Base-by-base conservation (phyloP, 1,140 invertebrate genomes). In the Pseudachorutes palmiensis region DNA sequence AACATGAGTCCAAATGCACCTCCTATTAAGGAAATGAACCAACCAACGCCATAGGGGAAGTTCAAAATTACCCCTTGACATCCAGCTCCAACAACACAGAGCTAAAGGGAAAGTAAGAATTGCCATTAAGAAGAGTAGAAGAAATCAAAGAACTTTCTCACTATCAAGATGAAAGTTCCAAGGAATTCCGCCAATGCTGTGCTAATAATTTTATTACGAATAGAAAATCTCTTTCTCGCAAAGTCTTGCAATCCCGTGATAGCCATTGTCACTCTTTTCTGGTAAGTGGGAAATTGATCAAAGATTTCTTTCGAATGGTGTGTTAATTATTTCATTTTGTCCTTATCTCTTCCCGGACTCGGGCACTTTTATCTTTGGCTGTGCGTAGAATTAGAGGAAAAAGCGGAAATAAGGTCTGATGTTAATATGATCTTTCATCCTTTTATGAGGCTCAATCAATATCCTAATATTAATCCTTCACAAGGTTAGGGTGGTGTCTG, bases 161-260 rank as follows among this genome's bases (percentile, higher is more conserved):
- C 58, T 22, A 60, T 60, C 14, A 72, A 32, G 16, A 69, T 28
- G 5, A 64, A 30, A 2, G 64, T 69, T 16, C 67, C 70, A 33
- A 69, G 14, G 60, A 69, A 72, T 51, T 72, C 70, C 0, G 64
- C 67, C 0, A 69, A 59, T 14, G 29, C 49, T 26, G 66, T 49
- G 1, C 14, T 62, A 1, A 72, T 16, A 31, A 60, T 66, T 5
- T 24, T 24, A 61, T 60, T 64, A 41, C 30, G 1, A 24, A 69
- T 69, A 9, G 41, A 48, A n/a, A 51, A 29, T 33, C 51, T 61
- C 32, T 36, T 49, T 12, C 65, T 29, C 12, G 67, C 70, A 41
- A 60, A 64, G 26, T 69, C 61, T 41, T 16, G 65, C 29, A 67
- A n/a, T n/a, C n/a, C n/a, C n/a, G n/a, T n/a, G n/a, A n/a, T n/a